Base-by-base conservation (phyloP, 1,140 invertebrate species). In the Diprion similis region DNA sequence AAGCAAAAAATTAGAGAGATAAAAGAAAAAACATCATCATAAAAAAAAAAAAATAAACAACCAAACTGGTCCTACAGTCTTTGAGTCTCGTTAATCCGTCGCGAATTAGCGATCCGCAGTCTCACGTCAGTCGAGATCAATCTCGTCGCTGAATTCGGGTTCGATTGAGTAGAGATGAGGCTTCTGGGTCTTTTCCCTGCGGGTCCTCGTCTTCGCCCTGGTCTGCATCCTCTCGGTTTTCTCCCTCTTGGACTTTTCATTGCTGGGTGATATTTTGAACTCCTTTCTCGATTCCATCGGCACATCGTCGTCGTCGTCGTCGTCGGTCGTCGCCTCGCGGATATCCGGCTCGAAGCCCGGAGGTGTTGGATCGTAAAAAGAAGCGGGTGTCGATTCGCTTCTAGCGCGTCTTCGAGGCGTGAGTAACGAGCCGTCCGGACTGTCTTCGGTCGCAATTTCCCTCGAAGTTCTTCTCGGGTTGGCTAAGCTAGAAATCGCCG, bases 401-500 rank as follows among this genome's bases (percentile, higher is more conserved):
- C 73, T 79, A 76, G 73, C 75, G 46, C 73, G 78, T 73, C 75
- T 78, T 75, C 74, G 73, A 48, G 18, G 19, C 45, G 8, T 8
- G 37, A 46, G 24, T 64, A 19, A 17, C 67, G 6, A 59, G 18
- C 66, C 71, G 46, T 73, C 75, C 10, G 15, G 24, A 10, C 46
- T 70, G 69, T 70, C 69, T 45, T 76, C 64, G 24, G 47, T 67
- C 48, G 67, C 76, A 67, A 47, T 71, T 64, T 73, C 51, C 24
- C 24, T 37, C n/a, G 73, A 66, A 76, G 67, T 9, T 65, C 67
- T 48, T 18, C 70, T 78, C 72, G n/a, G 77, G 77, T 73, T 86
- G 83, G 78, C 82, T 82, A 76, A 86, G 82, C 86, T 88, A 86
- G 79, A 88, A 87, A 87, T 80, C 81, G 85, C 83, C 85, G 82